Conservation (phyloP, 2,113 vertebrate genomes). For the Chitala chitala region DNA sequence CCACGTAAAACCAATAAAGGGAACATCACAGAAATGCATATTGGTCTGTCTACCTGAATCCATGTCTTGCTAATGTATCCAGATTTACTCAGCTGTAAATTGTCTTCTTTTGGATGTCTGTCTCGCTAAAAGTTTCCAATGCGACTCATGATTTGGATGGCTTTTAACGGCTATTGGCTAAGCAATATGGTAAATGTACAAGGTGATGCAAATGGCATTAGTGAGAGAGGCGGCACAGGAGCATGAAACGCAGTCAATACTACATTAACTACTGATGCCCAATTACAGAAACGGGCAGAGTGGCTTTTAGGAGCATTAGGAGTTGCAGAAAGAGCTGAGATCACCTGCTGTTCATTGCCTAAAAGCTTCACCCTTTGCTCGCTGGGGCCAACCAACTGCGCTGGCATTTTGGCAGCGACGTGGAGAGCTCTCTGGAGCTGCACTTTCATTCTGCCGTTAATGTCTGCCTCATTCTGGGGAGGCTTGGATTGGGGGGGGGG, state of each 20-base stretch:
- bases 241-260: constrained; percentile 99
- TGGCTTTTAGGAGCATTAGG: constrained; percentile 99
- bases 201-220: constrained; percentile 99
- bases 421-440: constrained; percentile 48
- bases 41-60: constrained; percentile 92
- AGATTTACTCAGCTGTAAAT: constrained; percentile 99
- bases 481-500: neutral
- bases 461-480: constrained; percentile 34
- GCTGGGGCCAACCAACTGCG: constrained; percentile 73
- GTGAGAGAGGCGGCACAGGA: constrained; percentile 96
- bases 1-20: constrained; percentile 80
- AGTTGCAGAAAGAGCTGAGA: constrained; percentile 97
- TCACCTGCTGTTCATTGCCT: constrained; percentile 98
- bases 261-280: constrained; percentile 99
- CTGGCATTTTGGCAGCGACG: constrained; percentile 58
- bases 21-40: constrained; percentile 87
- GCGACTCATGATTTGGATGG: constrained; percentile 99
- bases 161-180: constrained; percentile 99
- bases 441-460: constrained; percentile 54
- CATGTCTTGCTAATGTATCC: constrained; percentile 96
- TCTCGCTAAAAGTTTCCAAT: constrained; percentile 97
- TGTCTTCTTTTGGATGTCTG: constrained; percentile 92
- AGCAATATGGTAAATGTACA: constrained; percentile 99
- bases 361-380: constrained; percentile 99
- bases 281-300: constrained; percentile 99